These are phyloP conservation scores for Caloenas nicobarica DNA, from an alignment of 2,113 vertebrate genomes.

Conservation along the genomic window DNA sequence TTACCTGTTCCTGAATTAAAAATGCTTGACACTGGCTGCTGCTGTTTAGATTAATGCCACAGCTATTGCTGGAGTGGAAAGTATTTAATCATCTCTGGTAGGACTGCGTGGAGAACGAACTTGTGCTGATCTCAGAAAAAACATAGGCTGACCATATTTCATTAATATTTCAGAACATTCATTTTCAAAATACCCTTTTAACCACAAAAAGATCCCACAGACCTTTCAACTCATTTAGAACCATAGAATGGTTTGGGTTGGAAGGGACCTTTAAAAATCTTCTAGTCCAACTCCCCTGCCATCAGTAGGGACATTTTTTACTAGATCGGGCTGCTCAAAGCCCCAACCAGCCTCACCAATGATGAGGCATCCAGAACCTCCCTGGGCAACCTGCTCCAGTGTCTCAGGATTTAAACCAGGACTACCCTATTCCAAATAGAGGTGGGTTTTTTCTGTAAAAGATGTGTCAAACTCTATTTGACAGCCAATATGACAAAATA, in stretches of 20 bases:
- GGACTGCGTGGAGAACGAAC: not conserved
- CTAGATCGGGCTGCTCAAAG: not conserved
- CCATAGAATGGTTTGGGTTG: not conserved
- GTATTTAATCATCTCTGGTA: not conserved
- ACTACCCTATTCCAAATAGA: not conserved
- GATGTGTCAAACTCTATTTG: not conserved
- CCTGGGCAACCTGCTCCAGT: not conserved
- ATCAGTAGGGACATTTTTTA: fast-evolving
- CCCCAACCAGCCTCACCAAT: fast-evolving
- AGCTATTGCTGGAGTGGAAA: not conserved
- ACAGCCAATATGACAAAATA: not conserved
- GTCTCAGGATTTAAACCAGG: not conserved
- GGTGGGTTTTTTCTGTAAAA: not conserved
- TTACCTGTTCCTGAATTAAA: not conserved
- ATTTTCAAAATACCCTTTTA: not conserved
- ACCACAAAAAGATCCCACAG: not conserved
- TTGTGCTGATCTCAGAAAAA: not conserved
- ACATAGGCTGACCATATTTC: not conserved
- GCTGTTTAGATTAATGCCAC: not conserved
- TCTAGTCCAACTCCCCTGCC: fast-evolving
- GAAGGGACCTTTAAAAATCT: not conserved
- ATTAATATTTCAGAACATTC: not conserved
- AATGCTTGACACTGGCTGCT: not conserved
- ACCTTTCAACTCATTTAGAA: not conserved
- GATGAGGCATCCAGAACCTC: not conserved